phyloP scores from a whole-genome alignment of 2,797 vertebrate genomes.

The Cephalopachus bancanus region DNA sequence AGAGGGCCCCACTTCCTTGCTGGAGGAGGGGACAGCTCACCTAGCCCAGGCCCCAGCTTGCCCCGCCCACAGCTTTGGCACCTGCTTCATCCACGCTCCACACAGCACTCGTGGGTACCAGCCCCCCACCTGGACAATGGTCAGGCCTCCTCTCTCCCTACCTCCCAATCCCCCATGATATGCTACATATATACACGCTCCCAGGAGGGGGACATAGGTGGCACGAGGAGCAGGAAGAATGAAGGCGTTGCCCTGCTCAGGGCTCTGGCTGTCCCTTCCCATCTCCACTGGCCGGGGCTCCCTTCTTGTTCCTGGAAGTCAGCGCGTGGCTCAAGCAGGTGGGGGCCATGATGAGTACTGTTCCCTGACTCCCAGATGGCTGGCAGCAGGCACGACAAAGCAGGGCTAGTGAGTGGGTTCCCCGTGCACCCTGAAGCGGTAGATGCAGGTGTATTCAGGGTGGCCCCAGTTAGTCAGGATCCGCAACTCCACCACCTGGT shows the following conservation, averaged over 20 bases:
- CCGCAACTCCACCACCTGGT: conserved; percentile 93
- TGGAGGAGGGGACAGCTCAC: neutral
- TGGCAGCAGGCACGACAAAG: conserved; percentile 16
- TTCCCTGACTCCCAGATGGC: neutral
- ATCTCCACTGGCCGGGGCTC: neutral
- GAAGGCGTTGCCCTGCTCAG: neutral
- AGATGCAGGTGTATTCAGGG: conserved; percentile 95
- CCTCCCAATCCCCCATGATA: neutral
- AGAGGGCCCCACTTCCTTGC: neutral
- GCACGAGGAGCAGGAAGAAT: neutral
- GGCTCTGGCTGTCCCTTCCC: accelerated
- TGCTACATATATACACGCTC: conserved; percentile 76
- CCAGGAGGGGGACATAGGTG: neutral
- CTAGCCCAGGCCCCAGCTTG: neutral
- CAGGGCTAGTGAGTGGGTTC: conserved; percentile 82
- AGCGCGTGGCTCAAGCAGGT: conserved; percentile 5
- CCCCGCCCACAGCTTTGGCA: neutral
- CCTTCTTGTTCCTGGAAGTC: conserved; percentile 33
- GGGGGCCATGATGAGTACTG: neutral
- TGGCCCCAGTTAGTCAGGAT: conserved; percentile 96
- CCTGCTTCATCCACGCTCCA: neutral
- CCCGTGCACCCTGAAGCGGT: conserved; percentile 96
- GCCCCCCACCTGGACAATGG: neutral
- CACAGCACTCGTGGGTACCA: neutral
- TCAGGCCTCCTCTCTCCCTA: neutral